These are phyloP conservation scores for Euborellia annulipes DNA, from an alignment of 1,140 invertebrate species.

Conservation along the genomic window DNA sequence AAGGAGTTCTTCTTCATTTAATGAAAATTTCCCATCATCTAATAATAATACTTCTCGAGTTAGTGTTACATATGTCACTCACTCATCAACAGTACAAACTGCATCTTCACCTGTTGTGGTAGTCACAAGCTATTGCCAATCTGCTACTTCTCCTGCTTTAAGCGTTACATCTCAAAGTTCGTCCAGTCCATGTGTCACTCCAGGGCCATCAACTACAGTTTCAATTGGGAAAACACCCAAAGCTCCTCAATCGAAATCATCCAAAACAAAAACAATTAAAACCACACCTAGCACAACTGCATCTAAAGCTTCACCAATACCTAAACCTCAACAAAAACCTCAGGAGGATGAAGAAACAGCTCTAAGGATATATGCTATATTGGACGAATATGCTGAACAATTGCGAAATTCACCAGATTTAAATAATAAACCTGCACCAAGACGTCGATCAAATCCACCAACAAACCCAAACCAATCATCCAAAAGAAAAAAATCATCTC, in stretches of 20 bases:
- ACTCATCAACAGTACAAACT: conserved; percentile 26
- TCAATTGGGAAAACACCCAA: conserved; percentile 29
- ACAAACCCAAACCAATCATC: conserved; percentile 50
- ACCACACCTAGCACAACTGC: conserved; percentile 32
- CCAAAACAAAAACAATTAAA: conserved; percentile 36
- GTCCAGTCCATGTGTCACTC: conserved; percentile 40
- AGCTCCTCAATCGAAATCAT: conserved; percentile 35
- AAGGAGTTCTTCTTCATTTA: too few relatives aligned
- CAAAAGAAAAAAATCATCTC: conserved; percentile 53
- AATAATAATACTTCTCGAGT: too few relatives aligned
- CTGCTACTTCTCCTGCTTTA: conserved; percentile 37
- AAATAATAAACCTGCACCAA: conserved; percentile 63
- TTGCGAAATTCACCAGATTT: conserved; percentile 59
- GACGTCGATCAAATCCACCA: conserved; percentile 53
- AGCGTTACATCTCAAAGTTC: conserved; percentile 45
- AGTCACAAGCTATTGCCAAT: conserved; percentile 40
- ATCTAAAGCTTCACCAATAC: conserved; percentile 45
- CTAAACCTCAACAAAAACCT: conserved; percentile 54
- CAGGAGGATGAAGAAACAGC: conserved; percentile 68
- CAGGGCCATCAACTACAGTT: conserved; percentile 28
- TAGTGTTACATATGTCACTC: conserved; percentile 1
- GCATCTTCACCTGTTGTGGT: conserved; percentile 39
- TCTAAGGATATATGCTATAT: conserved; percentile 60
- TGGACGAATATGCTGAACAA: conserved; percentile 66
- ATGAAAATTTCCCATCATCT: too few relatives aligned